Evolutionary conservation across 2,113 vertebrate species (phyloP), one percentile per base, ranked within the genome.

Genomic region (Patagioenas fasciata): DNA sequence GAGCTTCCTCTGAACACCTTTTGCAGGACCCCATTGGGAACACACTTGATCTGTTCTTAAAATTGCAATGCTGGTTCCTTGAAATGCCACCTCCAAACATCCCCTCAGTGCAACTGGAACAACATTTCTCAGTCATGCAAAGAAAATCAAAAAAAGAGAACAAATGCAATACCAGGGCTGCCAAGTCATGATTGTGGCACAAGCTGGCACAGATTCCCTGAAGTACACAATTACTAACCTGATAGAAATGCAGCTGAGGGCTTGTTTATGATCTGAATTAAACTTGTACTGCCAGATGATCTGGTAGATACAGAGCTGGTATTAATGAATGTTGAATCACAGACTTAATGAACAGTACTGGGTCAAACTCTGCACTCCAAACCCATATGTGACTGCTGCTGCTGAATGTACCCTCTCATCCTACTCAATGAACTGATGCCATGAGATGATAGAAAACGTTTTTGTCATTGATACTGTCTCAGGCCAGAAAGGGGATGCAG

Each of bases 241-340:
- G 72, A 67, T 34, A 92, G 80, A 94, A 92, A 88, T 74, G 85
- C 56, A 73, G 58, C 9, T 62, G 88, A 88, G 60, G 47, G 31
- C 28, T 94, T 91, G 80, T 47, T 91, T 85, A 72, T 92, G 56
- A 67, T 83, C 56, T 84, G 83, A 53, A 67, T 92, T 92, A 89
- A 60, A 80, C 69, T 85, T 84, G 48, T 80, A 74, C 36, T 40
- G 64, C 60, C 60, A 83, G 83, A 86, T 38, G 47, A 92, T 67
- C 64, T 84, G 67, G 54, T 42, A 88, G 75, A 94, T 93, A 70
- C 7, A 80, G 80, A 65, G 28, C 20, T 90, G 54, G n/a, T 74
- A 54, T 54, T 75, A 92, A 88, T 51, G 67, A 64, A 38, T 38
- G 69, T 20, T 71, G 75, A 88, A 73, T 73, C 88, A 86, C 47